phyloP scores from a whole-genome alignment of 2,113 vertebrate genomes.

The Calyptomena viridis region DNA sequence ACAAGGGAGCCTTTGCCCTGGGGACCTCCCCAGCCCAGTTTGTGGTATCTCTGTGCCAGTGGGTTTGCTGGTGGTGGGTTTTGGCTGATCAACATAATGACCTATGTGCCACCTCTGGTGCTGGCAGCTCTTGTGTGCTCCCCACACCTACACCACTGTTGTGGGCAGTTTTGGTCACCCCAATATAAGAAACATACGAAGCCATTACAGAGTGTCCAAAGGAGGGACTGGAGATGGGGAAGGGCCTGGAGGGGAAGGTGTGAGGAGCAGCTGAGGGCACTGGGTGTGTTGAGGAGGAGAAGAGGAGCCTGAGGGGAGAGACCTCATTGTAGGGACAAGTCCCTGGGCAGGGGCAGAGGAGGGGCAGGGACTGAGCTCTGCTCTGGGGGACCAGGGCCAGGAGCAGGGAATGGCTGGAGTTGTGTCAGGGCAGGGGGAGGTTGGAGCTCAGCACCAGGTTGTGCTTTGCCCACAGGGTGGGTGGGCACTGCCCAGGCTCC shows the following conservation, averaged over 20 bases:
- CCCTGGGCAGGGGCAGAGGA: background rate
- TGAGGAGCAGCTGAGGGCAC: background rate
- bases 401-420: background rate
- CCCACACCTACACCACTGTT: background rate
- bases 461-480: background rate
- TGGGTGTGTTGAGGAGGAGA: background rate
- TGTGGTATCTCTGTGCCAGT: accelerated
- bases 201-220: background rate
- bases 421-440: background rate
- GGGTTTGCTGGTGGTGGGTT: background rate
- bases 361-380: background rate
- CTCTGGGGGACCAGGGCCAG: background rate
- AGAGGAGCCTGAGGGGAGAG: background rate
- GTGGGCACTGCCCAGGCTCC: background rate
- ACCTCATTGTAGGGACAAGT: background rate
- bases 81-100: background rate
- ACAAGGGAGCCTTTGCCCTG: background rate
- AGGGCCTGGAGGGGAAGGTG: background rate
- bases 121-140: background rate
- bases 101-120: accelerated
- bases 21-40: no score
- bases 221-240: background rate
- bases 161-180: background rate
- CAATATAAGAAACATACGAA: background rate
- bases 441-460: background rate